A percentile compares a stretch with the other conserved stretches of the same genome.
Evolutionary conservation across 2,888 invertebrate species (phyloP).

Genomic region (Meiosimyza platycephala): DNA sequence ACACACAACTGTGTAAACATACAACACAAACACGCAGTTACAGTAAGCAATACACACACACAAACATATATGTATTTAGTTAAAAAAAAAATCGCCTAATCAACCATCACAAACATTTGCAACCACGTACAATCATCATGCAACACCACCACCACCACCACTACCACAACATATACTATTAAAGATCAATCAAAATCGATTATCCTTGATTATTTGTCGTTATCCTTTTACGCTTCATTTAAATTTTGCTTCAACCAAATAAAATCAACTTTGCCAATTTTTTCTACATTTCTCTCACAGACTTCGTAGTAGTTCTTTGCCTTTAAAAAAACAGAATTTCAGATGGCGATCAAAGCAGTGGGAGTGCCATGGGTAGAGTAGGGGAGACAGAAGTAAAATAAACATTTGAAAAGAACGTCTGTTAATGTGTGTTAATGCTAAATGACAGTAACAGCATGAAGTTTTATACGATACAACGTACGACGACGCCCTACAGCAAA

Average conservation of each 20-base stretch:
- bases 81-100: no score
- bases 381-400: not conserved
- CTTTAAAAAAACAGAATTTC: no score
- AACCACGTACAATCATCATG: not conserved
- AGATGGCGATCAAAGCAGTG: not conserved
- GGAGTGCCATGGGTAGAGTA: not conserved
- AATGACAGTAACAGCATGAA: not conserved
- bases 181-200: constrained; percentile 65
- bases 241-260: not conserved
- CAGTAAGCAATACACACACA: no score
- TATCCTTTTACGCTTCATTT: constrained; percentile 54
- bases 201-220: constrained; percentile 65
- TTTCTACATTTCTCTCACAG: no score
- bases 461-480: not conserved
- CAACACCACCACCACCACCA: not conserved
- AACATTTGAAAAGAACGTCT: not conserved
- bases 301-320: no score
- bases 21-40: no score
- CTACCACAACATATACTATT: constrained; percentile 41
- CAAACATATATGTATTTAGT: no score
- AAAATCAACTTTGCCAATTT: no score
- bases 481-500: not conserved
- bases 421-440: constrained; percentile 1
- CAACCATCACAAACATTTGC: not conserved
- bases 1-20: no score